phyloP scores from a whole-genome alignment of 2,888 invertebrate species.

The Stenodera caucasica region DNA sequence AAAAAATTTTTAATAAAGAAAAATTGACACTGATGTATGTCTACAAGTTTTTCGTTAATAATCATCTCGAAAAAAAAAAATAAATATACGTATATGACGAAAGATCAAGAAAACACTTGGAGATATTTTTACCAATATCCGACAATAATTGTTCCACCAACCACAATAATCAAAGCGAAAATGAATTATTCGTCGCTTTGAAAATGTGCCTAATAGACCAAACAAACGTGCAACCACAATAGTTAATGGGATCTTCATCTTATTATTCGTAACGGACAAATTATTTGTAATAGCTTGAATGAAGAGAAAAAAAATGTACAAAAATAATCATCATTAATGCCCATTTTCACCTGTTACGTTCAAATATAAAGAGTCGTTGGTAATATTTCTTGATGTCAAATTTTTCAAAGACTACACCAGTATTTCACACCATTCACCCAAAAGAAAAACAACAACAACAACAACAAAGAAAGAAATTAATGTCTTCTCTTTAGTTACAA shows the following conservation, averaged over 20 bases:
- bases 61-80: neutral
- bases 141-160: slow-evolving; percentile 1
- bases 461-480: neutral
- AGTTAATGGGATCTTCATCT: slow-evolving; percentile 19
- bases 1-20: slow-evolving; percentile 3
- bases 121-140: slow-evolving; percentile 4
- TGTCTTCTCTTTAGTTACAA: neutral
- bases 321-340: neutral
- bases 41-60: neutral
- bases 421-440: slow-evolving; percentile 27
- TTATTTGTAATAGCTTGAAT: neutral
- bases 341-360: slow-evolving; percentile 17
- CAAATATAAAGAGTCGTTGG: slow-evolving; percentile 12
- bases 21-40: slow-evolving; percentile 4
- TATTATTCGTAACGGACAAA: slow-evolving; percentile 1
- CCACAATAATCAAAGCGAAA: slow-evolving; percentile 4
- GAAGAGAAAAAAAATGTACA: slow-evolving; percentile 10
- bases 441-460: slow-evolving; percentile 11
- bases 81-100: neutral
- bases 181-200: neutral
- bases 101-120: neutral
- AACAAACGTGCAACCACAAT: slow-evolving; percentile 7
- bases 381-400: slow-evolving; percentile 30
- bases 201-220: neutral
- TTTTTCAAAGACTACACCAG: slow-evolving; percentile 18